These are phyloP conservation scores for Andrena cerasifolii DNA, from an alignment of 1,140 invertebrate species.

Conservation along the genomic window DNA sequence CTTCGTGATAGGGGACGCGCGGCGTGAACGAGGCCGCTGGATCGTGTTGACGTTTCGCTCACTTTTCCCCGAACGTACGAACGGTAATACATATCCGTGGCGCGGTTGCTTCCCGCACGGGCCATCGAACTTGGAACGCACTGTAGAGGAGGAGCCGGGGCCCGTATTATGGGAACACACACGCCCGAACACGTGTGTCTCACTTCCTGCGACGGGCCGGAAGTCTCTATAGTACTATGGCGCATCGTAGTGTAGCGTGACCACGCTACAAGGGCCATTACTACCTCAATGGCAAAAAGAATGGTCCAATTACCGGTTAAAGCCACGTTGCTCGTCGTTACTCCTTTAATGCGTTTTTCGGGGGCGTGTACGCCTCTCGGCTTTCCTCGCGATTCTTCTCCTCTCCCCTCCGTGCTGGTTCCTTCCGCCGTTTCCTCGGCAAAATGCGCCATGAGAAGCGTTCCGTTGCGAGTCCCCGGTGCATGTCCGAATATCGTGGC, in stretches of 20 bases:
- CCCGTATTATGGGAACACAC: conserved; percentile 74
- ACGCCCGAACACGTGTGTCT: conserved; percentile 79
- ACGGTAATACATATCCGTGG: conserved; percentile 50
- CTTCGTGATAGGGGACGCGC: neutral
- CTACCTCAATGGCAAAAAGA: conserved; percentile 73
- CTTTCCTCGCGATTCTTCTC: neutral
- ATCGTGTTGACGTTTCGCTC: conserved; percentile 48
- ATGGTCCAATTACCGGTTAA: conserved; percentile 73
- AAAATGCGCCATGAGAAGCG: neutral
- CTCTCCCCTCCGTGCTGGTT: neutral
- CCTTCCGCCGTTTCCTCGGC: neutral
- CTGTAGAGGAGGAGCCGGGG: conserved; percentile 51
- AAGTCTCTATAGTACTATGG: conserved; percentile 80
- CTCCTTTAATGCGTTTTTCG: conserved; percentile 46
- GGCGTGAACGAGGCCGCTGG: neutral
- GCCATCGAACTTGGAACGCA: conserved; percentile 56
- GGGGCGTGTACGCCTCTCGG: neutral
- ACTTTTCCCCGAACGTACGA: conserved; percentile 35
- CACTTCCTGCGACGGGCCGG: conserved; percentile 80
- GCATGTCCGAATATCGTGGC: neutral
- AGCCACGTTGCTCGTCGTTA: conserved; percentile 54
- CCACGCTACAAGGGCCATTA: conserved; percentile 76
- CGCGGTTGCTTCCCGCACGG: conserved; percentile 31
- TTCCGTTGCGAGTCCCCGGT: neutral
- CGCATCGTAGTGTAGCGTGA: conserved; percentile 76